Conservation (phyloP, 2,888 invertebrate species). For the Amorpha juglandis region DNA sequence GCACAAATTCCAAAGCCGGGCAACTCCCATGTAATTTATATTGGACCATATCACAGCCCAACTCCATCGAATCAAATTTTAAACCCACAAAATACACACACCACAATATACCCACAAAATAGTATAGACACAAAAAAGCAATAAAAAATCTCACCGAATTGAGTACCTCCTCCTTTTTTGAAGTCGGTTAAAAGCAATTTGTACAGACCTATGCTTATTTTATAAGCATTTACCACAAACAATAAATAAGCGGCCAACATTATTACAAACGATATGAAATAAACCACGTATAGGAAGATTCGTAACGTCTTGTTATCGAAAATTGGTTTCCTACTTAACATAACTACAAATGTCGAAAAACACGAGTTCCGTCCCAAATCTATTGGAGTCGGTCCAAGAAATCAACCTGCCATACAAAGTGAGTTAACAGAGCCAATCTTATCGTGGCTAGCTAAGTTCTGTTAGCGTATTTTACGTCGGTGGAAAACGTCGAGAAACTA, state of each 20-base stretch:
- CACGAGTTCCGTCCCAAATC: conserved; percentile 23
- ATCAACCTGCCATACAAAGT: conserved; percentile 29
- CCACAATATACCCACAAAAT: no score
- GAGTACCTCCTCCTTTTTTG: no score
- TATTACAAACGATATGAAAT: background rate
- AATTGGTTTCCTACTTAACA: conserved; percentile 24
- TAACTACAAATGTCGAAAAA: conserved; percentile 24
- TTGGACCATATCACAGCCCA: no score
- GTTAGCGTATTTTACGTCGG: conserved; percentile 22
- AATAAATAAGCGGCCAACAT: background rate
- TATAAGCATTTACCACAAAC: background rate
- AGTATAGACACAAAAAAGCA: no score
- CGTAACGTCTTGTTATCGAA: conserved; percentile 20
- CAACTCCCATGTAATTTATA: no score
- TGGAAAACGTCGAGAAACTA: conserved; percentile 10
- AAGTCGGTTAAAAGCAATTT: background rate
- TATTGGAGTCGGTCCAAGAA: conserved; percentile 26
- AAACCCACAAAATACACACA: no score
- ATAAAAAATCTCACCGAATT: no score
- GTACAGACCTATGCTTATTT: background rate
- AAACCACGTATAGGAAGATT: conserved; percentile 3
- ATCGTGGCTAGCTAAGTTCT: conserved; percentile 23
- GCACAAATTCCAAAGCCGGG: no score
- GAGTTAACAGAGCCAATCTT: conserved; percentile 28
- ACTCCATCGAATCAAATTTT: no score